Percentiles rank a stretch among this genome's conserved stretches.
These are phyloP conservation scores for Holcopasites calliopsidis DNA, from an alignment of 1,140 invertebrate species.

Conservation along the genomic window DNA sequence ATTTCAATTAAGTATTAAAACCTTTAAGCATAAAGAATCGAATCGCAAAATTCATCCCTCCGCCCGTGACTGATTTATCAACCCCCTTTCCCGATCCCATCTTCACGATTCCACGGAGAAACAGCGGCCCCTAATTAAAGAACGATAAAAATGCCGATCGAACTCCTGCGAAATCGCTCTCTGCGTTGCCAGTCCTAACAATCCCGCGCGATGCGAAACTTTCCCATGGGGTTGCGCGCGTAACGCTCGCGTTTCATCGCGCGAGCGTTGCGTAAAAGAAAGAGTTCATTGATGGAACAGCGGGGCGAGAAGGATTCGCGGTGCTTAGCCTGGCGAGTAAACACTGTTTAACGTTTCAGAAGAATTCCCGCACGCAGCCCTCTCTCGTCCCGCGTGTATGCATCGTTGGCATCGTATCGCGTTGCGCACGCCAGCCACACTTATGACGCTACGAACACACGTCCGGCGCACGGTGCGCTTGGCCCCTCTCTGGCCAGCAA, in stretches of 20 bases:
- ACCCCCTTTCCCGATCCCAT: too few relatives aligned
- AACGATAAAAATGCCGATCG: too few relatives aligned
- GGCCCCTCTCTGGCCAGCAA: slow-evolving; percentile 38
- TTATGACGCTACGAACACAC: slow-evolving; percentile 69
- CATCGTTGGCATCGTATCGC: slow-evolving; percentile 59
- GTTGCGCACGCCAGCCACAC: slow-evolving; percentile 71
- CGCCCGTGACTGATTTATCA: too few relatives aligned
- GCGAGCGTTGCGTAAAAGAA: slow-evolving; percentile 28
- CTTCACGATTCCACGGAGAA: too few relatives aligned
- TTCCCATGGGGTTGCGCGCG: slow-evolving; percentile 30
- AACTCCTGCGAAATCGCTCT: neutral
- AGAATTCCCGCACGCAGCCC: slow-evolving; percentile 48
- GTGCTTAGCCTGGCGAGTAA: slow-evolving; percentile 23
- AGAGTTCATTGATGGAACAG: slow-evolving; percentile 44
- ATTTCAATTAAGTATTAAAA: too few relatives aligned
- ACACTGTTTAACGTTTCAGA: slow-evolving; percentile 48
- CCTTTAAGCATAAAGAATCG: too few relatives aligned
- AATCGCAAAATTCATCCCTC: too few relatives aligned
- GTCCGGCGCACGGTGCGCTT: slow-evolving; percentile 31
- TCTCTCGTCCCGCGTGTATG: slow-evolving; percentile 8
- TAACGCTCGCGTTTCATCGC: neutral
- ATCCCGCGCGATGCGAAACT: neutral
- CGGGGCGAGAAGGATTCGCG: neutral
- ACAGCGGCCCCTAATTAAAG: neutral
- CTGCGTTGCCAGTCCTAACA: neutral